Conservation (phyloP, 2,113 vertebrate species). For the Australoheros scitulus region DNA sequence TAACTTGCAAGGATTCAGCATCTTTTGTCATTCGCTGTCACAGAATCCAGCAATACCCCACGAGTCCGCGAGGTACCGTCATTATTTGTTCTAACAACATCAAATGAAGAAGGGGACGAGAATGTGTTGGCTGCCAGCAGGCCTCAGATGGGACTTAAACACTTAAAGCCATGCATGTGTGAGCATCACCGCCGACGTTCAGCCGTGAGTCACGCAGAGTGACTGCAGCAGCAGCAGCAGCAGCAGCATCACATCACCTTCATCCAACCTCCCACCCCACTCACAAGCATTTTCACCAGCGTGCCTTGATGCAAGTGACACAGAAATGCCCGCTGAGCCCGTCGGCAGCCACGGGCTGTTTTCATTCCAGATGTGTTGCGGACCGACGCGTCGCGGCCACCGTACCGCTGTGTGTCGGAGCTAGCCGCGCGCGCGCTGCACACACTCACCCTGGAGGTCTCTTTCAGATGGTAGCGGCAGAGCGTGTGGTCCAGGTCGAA, state of each 20-base stretch:
- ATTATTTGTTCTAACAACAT: background rate
- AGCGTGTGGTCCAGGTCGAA: constrained; percentile 95
- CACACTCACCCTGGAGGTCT: constrained; percentile 87
- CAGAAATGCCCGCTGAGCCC: background rate
- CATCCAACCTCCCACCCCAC: background rate
- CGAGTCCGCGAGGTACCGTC: background rate
- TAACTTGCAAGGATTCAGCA: background rate
- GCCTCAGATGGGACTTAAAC: background rate
- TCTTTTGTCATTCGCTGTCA: background rate
- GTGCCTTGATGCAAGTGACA: background rate
- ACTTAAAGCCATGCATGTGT: background rate
- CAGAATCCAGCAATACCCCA: background rate
- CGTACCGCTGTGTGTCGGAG: constrained; percentile 2
- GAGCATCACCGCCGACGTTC: constrained; percentile 26
- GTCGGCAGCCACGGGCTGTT: constrained; percentile 17
- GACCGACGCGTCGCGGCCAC: constrained; percentile 35
- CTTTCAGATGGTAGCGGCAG: constrained; percentile 87
- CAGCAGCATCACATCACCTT: background rate
- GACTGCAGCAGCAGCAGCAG: constrained; percentile 47
- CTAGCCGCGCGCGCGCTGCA: constrained; percentile 16
- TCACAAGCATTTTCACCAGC: background rate
- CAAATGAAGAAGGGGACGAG: background rate
- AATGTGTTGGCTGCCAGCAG: background rate
- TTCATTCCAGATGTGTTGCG: constrained; percentile 39
- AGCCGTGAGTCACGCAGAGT: constrained; percentile 55